Base-by-base conservation (phyloP, 2,888 invertebrate genomes). In the Macrosoma leucophasiata region DNA sequence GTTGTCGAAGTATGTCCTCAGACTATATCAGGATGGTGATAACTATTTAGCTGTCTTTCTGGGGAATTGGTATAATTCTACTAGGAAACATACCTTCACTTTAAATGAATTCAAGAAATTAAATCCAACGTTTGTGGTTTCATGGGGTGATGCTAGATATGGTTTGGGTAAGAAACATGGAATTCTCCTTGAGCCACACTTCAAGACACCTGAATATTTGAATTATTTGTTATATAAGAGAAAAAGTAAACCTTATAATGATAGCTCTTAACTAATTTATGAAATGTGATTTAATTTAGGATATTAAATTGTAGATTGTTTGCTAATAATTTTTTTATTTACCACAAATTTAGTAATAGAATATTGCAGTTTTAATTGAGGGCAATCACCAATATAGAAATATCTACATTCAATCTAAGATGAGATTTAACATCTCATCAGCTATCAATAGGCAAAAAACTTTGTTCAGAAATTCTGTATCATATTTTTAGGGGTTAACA, bases 101-200 rank as follows among this genome's bases (percentile, higher is more conserved):
- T 47, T 78, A 15, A 60, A 73, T 3, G 75, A 79, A 6, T 76
- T 81, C 38, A 63, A 65, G 36, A 79, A 74, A 40, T 45, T 77
- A 10, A 70, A 54, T 2, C 68, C 76, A 2, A 65, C 66, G 18
- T 36, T 64, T 25, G 52, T 76, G 13, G 58, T 81, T 1, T 50
- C 77, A 17, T 84, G 84, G 84, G 64, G 73, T 33, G 72, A 79
- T 47, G 58, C 81, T 10, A 67, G 79, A 47, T 82, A 65, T 57
- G 50, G 52, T 19, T 56, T 84, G 13, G 79, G 81, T 9, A 63
- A 62, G 4, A 77, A 70, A 52, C 69, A 78, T 51, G 79, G 62
- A 4, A 79, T 84, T 21, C 43, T 84, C 36, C 46, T 84, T 20
- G 76, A 78, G 23, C 50, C 63, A 21, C 77, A 81, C 45, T 84